phyloP scores from a whole-genome alignment of 35 echinoderm and acorn worm species.

The Anneissia japonica region DNA sequence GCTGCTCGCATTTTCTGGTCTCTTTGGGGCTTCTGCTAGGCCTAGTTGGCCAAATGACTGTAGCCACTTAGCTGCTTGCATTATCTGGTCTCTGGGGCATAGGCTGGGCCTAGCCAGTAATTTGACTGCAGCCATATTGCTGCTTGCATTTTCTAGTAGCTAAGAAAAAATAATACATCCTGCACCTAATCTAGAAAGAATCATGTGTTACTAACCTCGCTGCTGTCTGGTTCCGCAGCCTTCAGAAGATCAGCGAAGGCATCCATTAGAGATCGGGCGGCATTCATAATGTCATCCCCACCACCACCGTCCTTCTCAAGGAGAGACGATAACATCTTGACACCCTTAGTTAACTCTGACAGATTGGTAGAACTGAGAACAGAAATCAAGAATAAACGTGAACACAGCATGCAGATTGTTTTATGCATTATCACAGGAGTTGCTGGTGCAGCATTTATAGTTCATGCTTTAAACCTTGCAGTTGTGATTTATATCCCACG shows the following conservation, averaged over 20 bases:
- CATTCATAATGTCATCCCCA: conserved; percentile 55
- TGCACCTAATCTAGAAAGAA: neutral
- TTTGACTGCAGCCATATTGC: neutral
- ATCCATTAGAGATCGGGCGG: conserved; percentile 68
- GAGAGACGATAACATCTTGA: conserved; percentile 76
- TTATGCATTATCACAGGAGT: too few relatives aligned
- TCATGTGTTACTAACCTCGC: conserved; percentile 48
- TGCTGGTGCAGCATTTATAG: too few relatives aligned
- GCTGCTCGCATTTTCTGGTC: too few relatives aligned
- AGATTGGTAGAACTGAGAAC: conserved; percentile 75
- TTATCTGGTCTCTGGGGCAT: too few relatives aligned
- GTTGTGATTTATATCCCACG: too few relatives aligned
- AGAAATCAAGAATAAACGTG: too few relatives aligned
- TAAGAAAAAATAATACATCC: neutral
- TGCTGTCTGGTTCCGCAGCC: conserved; percentile 66
- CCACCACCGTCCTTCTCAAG: conserved; percentile 68
- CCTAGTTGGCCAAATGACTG: too few relatives aligned
- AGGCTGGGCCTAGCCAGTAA: too few relatives aligned
- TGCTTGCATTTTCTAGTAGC: neutral
- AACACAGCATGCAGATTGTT: too few relatives aligned
- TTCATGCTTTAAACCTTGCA: too few relatives aligned
- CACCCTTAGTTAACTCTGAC: conserved; percentile 85
- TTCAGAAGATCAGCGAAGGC: conserved; percentile 92
- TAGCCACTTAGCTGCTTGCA: too few relatives aligned
- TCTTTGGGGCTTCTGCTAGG: too few relatives aligned